Evolutionary conservation across 2,888 invertebrate genomes (phyloP).

Genomic region (Epistrophe grossulariae): DNA sequence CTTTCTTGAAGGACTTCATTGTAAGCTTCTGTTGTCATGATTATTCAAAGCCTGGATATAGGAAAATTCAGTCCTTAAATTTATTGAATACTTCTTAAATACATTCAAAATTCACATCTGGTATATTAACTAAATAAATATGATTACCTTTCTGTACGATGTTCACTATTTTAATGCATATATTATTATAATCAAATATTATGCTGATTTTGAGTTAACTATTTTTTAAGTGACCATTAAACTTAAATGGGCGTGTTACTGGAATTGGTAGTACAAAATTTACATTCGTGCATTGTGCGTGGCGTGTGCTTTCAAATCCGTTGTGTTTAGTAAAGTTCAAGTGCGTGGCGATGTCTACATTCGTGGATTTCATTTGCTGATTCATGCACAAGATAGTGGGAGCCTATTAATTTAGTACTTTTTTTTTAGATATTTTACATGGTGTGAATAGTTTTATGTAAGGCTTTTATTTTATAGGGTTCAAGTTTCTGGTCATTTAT

Average conservation of each 20-base stretch:
- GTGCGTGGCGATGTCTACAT: constrained; percentile 43
- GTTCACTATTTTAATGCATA: too few relatives aligned
- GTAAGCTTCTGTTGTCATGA: too few relatives aligned
- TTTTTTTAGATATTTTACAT: not conserved
- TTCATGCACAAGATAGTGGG: constrained; percentile 10
- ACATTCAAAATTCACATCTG: too few relatives aligned
- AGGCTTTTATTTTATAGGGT: not conserved
- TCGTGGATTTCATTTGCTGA: constrained; percentile 2
- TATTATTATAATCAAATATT: too few relatives aligned
- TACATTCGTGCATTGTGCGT: constrained; percentile 7
- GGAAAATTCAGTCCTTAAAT: too few relatives aligned
- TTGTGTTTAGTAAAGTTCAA: constrained; percentile 57
- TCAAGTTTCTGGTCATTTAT: not conserved
- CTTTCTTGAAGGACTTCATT: too few relatives aligned
- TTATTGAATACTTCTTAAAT: too few relatives aligned
- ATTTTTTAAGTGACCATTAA: not conserved
- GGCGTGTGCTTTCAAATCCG: constrained; percentile 23
- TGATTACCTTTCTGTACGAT: too few relatives aligned
- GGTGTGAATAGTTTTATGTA: not conserved
- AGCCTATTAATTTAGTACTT: not conserved
- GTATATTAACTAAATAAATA: too few relatives aligned
- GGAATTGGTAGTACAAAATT: constrained; percentile 17
- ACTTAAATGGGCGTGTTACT: constrained; percentile 20
- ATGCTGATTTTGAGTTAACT: not conserved
- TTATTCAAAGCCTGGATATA: too few relatives aligned